These are phyloP conservation scores for Leptopterna dolabrata DNA, from an alignment of 2,888 invertebrate species.

Conservation along the genomic window DNA sequence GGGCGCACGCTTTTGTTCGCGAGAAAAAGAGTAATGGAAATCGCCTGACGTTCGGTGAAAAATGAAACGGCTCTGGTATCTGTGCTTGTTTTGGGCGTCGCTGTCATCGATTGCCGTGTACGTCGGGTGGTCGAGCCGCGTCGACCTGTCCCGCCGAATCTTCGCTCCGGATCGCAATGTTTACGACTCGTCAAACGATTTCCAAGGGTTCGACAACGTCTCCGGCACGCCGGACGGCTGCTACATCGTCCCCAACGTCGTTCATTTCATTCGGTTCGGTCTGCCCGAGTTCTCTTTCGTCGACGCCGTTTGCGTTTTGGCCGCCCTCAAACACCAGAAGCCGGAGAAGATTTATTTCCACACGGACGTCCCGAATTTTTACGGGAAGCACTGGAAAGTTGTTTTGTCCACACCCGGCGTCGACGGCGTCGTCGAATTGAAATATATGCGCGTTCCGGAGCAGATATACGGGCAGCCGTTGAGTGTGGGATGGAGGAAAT, in stretches of 20 bases:
- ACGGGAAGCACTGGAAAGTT: slow-evolving; percentile 62
- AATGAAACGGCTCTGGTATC: background rate
- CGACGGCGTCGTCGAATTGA: slow-evolving; percentile 50
- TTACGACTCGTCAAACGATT: slow-evolving; percentile 51
- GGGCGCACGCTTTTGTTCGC: background rate
- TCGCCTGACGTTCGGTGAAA: background rate
- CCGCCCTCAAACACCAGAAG: slow-evolving; percentile 63
- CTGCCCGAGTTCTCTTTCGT: slow-evolving; percentile 61
- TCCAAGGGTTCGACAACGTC: slow-evolving; percentile 62
- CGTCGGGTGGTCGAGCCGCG: background rate
- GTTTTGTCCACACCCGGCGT: slow-evolving; percentile 58
- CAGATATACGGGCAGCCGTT: slow-evolving; percentile 53
- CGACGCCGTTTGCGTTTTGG: slow-evolving; percentile 61
- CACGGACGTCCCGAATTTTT: slow-evolving; percentile 62
- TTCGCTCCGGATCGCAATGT: background rate
- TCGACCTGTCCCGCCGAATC: background rate
- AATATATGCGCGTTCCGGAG: slow-evolving; percentile 41
- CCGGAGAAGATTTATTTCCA: slow-evolving; percentile 65
- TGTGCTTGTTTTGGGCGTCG: background rate
- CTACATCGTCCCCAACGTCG: slow-evolving; percentile 65
- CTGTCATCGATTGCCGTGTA: background rate
- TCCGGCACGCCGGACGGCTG: slow-evolving; percentile 61
- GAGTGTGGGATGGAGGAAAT: slow-evolving; percentile 37
- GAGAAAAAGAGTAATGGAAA: background rate
- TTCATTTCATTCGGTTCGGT: slow-evolving; percentile 65